A percentile compares a stretch with the other conserved stretches of the same genome.
Conservation (phyloP, 2,888 invertebrate species). For the Vandiemenella viatica region DNA sequence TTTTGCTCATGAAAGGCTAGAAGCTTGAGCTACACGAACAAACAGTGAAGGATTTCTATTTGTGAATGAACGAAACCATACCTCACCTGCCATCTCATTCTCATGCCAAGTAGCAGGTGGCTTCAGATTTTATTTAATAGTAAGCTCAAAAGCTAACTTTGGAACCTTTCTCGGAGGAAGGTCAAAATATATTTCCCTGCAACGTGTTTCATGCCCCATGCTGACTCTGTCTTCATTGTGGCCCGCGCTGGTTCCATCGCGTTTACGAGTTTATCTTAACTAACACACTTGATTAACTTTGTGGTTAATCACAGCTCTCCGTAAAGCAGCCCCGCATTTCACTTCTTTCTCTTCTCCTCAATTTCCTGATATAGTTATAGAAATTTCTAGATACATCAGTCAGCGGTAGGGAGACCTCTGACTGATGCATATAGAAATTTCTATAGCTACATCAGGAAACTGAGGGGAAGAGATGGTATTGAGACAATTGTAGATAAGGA, state of each 20-base stretch:
- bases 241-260: too few species aligned
- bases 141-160: conserved; percentile 18
- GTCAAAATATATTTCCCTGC: conserved; percentile 18
- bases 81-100: conserved; percentile 19
- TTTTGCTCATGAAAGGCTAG: conserved; percentile 18
- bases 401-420: too few species aligned
- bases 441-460: too few species aligned
- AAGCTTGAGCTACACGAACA: conserved; percentile 16
- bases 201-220: conserved; percentile 15
- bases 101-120: conserved; percentile 17
- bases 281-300: conserved; percentile 9
- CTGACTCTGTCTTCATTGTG: conserved; percentile 4
- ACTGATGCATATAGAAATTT: too few species aligned
- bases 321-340: neutral
- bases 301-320: conserved; percentile 9
- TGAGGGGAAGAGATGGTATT: too few species aligned
- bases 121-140: conserved; percentile 16
- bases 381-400: too few species aligned
- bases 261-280: conserved; percentile 9
- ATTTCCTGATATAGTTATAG: too few species aligned
- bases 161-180: conserved; percentile 16
- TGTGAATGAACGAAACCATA: conserved; percentile 19
- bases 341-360: too few species aligned
- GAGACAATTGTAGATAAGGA: too few species aligned
- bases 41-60: conserved; percentile 18